Conservation (phyloP, 2,888 invertebrate genomes). For the Philereme vetulata region DNA sequence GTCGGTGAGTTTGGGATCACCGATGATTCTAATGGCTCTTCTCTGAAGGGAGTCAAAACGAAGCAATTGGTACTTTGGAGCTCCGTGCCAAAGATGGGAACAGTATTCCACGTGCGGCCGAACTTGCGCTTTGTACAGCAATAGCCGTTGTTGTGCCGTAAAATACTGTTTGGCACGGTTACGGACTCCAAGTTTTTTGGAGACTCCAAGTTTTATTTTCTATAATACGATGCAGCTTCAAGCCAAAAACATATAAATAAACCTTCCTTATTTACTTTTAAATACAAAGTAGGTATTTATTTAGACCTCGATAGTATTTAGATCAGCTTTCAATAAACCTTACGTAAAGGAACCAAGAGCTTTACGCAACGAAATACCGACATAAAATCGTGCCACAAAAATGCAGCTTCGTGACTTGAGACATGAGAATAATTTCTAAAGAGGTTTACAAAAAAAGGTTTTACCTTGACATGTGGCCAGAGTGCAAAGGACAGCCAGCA, state of each 20-base stretch:
- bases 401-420: constrained; percentile 13
- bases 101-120: no score
- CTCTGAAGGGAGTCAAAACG: no score
- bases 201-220: no score
- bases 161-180: no score
- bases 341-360: constrained; percentile 25
- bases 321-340: constrained; percentile 30
- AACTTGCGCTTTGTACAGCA: no score
- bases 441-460: constrained; percentile 31
- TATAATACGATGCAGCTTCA: no score
- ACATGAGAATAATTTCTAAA: neutral
- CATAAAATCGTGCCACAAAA: constrained; percentile 27
- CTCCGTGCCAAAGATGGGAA: no score
- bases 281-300: neutral
- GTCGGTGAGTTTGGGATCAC: no score
- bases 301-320: constrained; percentile 19
- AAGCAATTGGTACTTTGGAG: no score
- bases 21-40: no score
- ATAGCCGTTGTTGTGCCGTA: no score
- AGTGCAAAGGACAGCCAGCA: constrained; percentile 52
- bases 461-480: constrained; percentile 76
- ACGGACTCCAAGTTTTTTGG: no score
- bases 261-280: neutral
- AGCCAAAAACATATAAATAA: neutral
- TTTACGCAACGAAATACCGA: constrained; percentile 31